phyloP scores from a whole-genome alignment of 92 coral and sea anemone species.

The Scolanthus callimorphus region DNA sequence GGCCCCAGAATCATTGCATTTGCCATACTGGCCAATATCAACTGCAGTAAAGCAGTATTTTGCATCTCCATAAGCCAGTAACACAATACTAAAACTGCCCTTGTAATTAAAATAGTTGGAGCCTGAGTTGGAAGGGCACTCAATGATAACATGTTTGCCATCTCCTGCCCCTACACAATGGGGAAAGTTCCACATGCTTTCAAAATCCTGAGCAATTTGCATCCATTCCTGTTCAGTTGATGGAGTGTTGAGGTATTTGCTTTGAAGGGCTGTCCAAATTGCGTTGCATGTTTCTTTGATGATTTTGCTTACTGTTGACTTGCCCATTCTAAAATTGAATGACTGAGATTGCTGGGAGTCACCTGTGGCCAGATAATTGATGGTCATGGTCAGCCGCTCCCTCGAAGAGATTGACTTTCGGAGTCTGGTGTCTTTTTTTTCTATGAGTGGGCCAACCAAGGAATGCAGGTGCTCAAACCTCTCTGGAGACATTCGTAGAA shows the following conservation, averaged over 20 bases:
- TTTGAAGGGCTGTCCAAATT: constrained; percentile 41
- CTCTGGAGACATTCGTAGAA: too few relatives aligned
- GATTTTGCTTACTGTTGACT: constrained; percentile 36
- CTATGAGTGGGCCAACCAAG: too few relatives aligned
- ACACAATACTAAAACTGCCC: constrained; percentile 42
- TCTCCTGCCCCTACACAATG: constrained; percentile 44
- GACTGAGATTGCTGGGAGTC: constrained; percentile 34
- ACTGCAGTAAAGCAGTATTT: constrained; percentile 30
- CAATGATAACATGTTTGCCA: constrained; percentile 51
- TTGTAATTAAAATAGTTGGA: constrained; percentile 40
- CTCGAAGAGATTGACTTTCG: background rate
- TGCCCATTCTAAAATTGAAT: constrained; percentile 44
- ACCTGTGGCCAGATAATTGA: constrained; percentile 31
- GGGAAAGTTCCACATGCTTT: constrained; percentile 38
- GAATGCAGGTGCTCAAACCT: too few relatives aligned
- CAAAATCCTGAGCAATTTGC: constrained; percentile 33
- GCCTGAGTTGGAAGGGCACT: constrained; percentile 45
- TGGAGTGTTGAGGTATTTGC: constrained; percentile 43
- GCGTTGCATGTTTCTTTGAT: constrained; percentile 42
- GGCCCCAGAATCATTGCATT: constrained; percentile 54
- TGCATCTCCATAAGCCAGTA: constrained; percentile 48
- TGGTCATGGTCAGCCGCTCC: background rate
- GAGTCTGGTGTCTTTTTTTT: too few relatives aligned
- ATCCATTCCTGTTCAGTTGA: constrained; percentile 33
- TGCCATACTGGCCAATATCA: constrained; percentile 52